Percentiles rank a stretch among this genome's conserved stretches.
Conservation (phyloP, 2,797 vertebrate genomes). For the Pangasius macronema region DNA sequence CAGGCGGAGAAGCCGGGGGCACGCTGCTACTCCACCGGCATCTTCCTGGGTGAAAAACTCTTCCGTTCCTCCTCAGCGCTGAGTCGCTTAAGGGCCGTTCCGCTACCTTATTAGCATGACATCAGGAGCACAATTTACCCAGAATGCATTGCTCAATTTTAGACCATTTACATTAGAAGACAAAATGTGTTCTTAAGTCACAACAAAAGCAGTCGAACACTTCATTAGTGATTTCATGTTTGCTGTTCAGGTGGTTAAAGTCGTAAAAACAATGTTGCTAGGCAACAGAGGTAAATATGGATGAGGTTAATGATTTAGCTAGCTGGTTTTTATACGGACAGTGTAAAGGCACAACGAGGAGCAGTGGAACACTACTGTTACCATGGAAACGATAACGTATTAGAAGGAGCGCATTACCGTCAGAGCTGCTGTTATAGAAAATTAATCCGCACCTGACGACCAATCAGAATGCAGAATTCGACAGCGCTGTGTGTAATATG, state of each 20-base stretch:
- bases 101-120: background rate
- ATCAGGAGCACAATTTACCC: background rate
- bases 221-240: background rate
- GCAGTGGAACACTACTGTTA: background rate
- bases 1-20: conserved; percentile 63
- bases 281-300: background rate
- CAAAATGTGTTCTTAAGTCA: background rate
- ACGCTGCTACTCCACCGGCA: conserved; percentile 64
- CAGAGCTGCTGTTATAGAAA: too few species aligned
- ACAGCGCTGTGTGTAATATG: background rate
- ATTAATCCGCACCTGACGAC: background rate
- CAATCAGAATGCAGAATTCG: background rate
- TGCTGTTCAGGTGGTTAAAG: background rate
- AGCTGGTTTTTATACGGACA: background rate
- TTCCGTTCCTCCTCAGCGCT: background rate
- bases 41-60: conserved; percentile 68
- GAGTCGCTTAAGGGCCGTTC: background rate
- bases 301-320: background rate
- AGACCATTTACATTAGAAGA: background rate
- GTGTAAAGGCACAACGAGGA: too few species aligned
- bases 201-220: background rate
- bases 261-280: background rate
- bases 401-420: too few species aligned
- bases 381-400: background rate
- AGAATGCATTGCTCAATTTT: background rate